Conservation (phyloP, 2,797 vertebrate genomes). For the Pteronotus mesoamericanus region DNA sequence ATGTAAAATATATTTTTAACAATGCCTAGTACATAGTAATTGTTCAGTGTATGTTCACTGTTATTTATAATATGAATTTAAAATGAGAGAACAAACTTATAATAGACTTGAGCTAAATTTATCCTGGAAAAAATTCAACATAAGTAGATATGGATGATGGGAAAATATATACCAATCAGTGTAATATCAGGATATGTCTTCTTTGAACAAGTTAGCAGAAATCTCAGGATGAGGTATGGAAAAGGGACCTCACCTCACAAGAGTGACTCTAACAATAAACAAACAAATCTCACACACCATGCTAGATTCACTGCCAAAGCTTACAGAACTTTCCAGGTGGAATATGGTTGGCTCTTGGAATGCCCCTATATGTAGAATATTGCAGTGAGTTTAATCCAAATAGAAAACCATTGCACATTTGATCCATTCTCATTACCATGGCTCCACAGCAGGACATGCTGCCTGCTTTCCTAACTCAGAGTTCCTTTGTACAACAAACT, state of each 20-base stretch:
- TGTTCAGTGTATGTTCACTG: neutral
- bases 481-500: conserved; percentile 66
- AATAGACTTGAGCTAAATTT: neutral
- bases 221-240: neutral
- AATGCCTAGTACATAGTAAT: neutral
- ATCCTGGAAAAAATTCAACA: neutral
- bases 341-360: neutral
- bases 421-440: conserved; percentile 12
- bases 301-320: neutral
- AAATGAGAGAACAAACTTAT: neutral
- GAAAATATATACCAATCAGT: neutral
- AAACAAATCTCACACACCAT: neutral
- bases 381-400: neutral
- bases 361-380: neutral
- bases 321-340: neutral
- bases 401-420: neutral
- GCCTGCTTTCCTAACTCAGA: conserved; percentile 63
- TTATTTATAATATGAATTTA: neutral
- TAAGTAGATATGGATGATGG: neutral
- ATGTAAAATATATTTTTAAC: neutral
- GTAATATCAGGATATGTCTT: neutral
- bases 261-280: neutral
- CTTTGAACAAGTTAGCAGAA: neutral
- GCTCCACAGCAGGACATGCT: conserved; percentile 22
- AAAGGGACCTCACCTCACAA: neutral